Evolutionary conservation across 2,797 vertebrate genomes (phyloP), one percentile per base, ranked within the genome.

Genomic region (Natrix natrix): DNA sequence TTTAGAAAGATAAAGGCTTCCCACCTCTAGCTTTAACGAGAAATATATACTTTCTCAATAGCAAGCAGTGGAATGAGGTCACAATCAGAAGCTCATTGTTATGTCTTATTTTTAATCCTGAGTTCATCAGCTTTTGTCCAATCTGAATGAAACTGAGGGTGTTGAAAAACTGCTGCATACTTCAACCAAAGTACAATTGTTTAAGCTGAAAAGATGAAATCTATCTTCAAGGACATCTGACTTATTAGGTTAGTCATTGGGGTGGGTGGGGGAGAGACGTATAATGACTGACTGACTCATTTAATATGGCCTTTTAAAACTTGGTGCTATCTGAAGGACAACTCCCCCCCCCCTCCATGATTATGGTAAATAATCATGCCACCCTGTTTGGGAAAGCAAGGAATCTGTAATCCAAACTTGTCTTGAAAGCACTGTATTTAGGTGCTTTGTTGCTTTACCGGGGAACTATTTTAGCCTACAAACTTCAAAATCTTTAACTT

Each of bases 121-220:
- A 88, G 24, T 54, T 92, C 17, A 88, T 88, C 22, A 88, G 10
- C 43, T 55, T 90, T 37, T 32, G 60, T 83, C 37, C 16, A 55
- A 20, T n/a, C 43, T 5, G 22, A 60, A 48, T 43, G 43, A 92
- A 90, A 55, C 24, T 74, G 26, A 43, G 12, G 13, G 28, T 26
- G 20, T 78, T 89, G 59, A n/a, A 55, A 90, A 52, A 61, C 28
- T 26, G 37, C 13, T 48, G 26, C 43, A 43, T 86, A 57, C 26
- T 61, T 89, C 83, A 89, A 54, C 69, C 88, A 86, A 89, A 89
- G 17, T 37, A 17, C 28, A 92, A 10, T 86, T 54, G 22, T 92
- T 88, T 55, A 92, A 92, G 83, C 78, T 89, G 56, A 90, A 92
- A 92, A 90, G 43, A 7, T 89, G 69, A 89, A 86, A 83, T 86